Conservation (phyloP, 2,888 invertebrate species). For the Pristionchus mayeri region DNA sequence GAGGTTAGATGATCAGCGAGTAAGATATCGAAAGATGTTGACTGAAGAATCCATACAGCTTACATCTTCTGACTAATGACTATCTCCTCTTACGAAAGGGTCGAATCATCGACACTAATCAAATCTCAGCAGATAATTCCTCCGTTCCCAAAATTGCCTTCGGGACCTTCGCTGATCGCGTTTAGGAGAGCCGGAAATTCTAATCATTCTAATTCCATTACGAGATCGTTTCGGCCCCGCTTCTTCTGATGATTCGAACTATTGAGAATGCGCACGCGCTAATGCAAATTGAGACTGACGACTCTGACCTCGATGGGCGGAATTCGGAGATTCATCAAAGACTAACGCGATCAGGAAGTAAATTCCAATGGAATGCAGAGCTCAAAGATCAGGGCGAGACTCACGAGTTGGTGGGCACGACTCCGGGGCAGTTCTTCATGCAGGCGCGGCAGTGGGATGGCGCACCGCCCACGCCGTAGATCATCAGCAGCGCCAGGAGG, state of each 20-base stretch:
- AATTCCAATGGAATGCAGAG: background rate
- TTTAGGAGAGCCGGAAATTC: conserved; percentile 17
- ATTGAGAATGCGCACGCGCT: conserved; percentile 11
- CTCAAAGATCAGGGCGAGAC: conserved; percentile 3
- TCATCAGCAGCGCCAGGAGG: background rate
- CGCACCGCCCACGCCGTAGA: conserved; percentile 37
- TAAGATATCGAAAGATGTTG: too few relatives aligned
- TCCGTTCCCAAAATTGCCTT: background rate
- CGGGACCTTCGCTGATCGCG: background rate
- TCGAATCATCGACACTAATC: conserved; percentile 19
- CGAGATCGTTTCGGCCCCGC: background rate
- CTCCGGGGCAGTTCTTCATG: conserved; percentile 63
- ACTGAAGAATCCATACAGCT: too few relatives aligned
- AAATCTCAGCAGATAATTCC: conserved; percentile 10
- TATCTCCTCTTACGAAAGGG: too few relatives aligned
- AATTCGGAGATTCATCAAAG: too few relatives aligned
- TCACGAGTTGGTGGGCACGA: conserved; percentile 16
- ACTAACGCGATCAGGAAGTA: too few relatives aligned
- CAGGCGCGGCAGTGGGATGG: conserved; percentile 64
- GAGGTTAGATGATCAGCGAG: too few relatives aligned
- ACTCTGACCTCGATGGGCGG: conserved; percentile 1
- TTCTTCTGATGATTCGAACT: background rate
- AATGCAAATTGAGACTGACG: conserved; percentile 13
- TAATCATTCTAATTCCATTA: conserved; percentile 19
- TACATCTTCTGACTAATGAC: too few relatives aligned